phyloP scores from a whole-genome alignment of 2,888 invertebrate genomes.

The Himalopsyche anomala region DNA sequence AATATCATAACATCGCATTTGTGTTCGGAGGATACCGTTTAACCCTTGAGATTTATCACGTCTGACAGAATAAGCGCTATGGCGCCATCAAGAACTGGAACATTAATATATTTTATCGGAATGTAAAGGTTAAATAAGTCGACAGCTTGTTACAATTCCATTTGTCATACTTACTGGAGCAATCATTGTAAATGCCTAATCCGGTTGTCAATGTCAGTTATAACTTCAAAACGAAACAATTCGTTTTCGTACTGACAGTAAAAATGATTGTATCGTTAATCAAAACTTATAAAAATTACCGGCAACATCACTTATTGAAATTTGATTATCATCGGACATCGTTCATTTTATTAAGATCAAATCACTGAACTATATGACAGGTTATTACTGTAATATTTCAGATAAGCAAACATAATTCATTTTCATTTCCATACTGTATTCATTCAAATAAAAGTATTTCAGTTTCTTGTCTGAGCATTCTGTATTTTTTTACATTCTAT shows the following conservation, averaged over 20 bases:
- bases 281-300: not conserved
- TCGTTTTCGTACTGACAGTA: constrained; percentile 13
- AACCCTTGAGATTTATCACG: not conserved
- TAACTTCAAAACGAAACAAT: constrained; percentile 31
- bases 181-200: constrained; percentile 31
- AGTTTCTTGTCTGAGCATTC: not conserved
- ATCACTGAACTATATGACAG: not conserved
- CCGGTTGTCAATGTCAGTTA: constrained; percentile 32
- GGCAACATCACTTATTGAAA: constrained; percentile 24
- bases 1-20: too few relatives aligned
- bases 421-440: not conserved
- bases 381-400: not conserved
- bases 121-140: constrained; percentile 1
- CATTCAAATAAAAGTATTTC: not conserved
- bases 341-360: not conserved
- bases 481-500: not conserved
- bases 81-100: not conserved
- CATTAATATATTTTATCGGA: constrained; percentile 19
- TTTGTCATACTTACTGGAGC: constrained; percentile 12
- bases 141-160: constrained; percentile 11
- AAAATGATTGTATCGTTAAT: constrained; percentile 26
- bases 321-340: constrained; percentile 16
- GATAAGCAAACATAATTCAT: not conserved
- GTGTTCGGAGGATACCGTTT: too few relatives aligned
- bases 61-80: not conserved